A percentile compares a stretch with the other conserved stretches of the same genome.
Conservation (phyloP, 2,113 vertebrate genomes). For the Nannobrachium achirus region DNA sequence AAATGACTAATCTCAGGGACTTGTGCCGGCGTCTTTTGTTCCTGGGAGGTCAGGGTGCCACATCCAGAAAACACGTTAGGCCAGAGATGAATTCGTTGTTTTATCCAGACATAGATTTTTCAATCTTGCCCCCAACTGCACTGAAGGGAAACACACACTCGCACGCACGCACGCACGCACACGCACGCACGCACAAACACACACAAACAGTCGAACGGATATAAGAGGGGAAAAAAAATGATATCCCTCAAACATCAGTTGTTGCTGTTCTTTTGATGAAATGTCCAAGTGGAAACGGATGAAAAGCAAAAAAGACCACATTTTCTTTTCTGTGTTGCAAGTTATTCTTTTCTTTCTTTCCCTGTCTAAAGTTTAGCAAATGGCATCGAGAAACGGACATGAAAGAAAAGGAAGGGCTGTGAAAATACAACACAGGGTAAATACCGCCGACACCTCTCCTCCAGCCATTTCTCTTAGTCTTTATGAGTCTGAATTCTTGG, state of each 20-base stretch:
- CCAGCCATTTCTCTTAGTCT: neutral
- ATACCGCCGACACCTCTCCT: no score
- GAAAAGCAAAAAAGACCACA: neutral
- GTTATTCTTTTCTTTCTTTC: slow-evolving; percentile 5
- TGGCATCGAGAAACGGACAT: slow-evolving; percentile 13
- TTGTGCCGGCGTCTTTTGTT: slow-evolving; percentile 51
- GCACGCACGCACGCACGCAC: neutral
- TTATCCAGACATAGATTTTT: slow-evolving; percentile 67
- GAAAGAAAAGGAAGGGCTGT: neutral
- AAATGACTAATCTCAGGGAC: slow-evolving; percentile 71
- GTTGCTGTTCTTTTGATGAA: slow-evolving; percentile 30
- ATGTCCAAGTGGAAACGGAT: slow-evolving; percentile 1
- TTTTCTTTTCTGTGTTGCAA: slow-evolving; percentile 7
- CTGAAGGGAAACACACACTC: neutral
- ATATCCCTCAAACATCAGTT: slow-evolving; percentile 7
- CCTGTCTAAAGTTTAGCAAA: slow-evolving; percentile 27
- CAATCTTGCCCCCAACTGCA: slow-evolving; percentile 43
- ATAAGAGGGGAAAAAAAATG: neutral
- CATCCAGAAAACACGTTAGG: slow-evolving; percentile 59
- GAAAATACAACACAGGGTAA: no score
- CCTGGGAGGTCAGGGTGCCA: slow-evolving; percentile 59
- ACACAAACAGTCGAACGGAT: neutral
- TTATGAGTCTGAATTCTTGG: slow-evolving; percentile 16
- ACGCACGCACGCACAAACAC: slow-evolving; percentile 8
- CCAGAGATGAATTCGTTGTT: slow-evolving; percentile 60